Evolutionary conservation across 1,140 invertebrate species (phyloP).

Genomic region (Palaemon carinicauda): DNA sequence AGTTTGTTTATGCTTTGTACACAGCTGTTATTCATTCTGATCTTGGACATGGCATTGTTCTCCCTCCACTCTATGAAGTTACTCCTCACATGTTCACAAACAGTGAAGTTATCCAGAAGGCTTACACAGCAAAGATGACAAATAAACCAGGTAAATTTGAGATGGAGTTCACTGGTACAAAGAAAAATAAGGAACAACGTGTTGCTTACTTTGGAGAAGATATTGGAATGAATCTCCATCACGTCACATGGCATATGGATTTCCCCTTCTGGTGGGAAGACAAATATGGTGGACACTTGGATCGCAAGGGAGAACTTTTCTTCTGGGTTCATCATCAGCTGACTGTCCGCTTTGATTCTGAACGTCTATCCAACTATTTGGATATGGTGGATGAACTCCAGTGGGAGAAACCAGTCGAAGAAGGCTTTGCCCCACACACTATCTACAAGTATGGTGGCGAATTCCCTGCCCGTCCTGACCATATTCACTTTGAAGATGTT

Average conservation of each 20-base stretch:
- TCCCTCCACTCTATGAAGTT: constrained; percentile 75
- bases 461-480: constrained; percentile 70
- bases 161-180: constrained; percentile 45
- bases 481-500: constrained; percentile 65
- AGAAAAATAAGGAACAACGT: constrained; percentile 64
- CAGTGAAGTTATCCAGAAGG: constrained; percentile 62
- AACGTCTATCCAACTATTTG: constrained; percentile 66
- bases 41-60: background rate
- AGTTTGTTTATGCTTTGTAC: constrained; percentile 14
- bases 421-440: constrained; percentile 73
- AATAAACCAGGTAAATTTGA: constrained; percentile 59
- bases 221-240: constrained; percentile 74
- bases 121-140: constrained; percentile 63
- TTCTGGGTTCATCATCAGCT: constrained; percentile 69
- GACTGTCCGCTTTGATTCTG: constrained; percentile 67
- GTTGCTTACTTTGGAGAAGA: constrained; percentile 75
- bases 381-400: constrained; percentile 64
- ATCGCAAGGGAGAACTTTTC: constrained; percentile 63
- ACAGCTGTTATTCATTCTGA: constrained; percentile 14
- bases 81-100: constrained; percentile 68
- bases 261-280: constrained; percentile 67
- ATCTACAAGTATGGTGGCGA: constrained; percentile 72
- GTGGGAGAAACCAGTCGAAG: constrained; percentile 64
- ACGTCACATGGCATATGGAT: constrained; percentile 69
- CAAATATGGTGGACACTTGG: constrained; percentile 62